Percentiles rank a stretch among this genome's conserved stretches.
Evolutionary conservation across 2,797 vertebrate genomes (phyloP).

Genomic region (Malacoraja senta): DNA sequence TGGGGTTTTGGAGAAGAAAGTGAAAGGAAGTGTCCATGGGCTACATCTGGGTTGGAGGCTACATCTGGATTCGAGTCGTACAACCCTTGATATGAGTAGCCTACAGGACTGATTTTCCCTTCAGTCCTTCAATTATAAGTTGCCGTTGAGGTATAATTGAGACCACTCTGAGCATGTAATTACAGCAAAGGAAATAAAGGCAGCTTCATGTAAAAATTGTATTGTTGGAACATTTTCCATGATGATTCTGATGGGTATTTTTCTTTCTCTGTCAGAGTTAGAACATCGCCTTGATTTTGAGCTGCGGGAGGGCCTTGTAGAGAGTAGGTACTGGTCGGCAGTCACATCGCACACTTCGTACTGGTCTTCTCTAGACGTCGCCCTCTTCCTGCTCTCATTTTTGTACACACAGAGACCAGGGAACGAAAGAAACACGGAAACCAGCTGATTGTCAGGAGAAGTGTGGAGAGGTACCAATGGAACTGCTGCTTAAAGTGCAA

Average conservation of each 20-base stretch:
- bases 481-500: slow-evolving; percentile 36
- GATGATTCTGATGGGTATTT: not conserved
- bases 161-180: not conserved
- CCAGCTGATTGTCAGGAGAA: not conserved
- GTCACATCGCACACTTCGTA: slow-evolving; percentile 96
- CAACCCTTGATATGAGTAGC: not conserved
- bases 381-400: slow-evolving; percentile 90
- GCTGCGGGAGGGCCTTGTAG: slow-evolving; percentile 89
- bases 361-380: slow-evolving; percentile 92
- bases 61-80: too few relatives aligned
- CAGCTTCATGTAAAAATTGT: slow-evolving; percentile 41
- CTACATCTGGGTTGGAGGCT: not conserved
- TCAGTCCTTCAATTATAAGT: not conserved
- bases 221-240: slow-evolving; percentile 38
- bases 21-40: not conserved
- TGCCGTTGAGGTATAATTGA: not conserved
- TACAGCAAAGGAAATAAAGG: slow-evolving; percentile 44
- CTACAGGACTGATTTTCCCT: not conserved
- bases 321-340: slow-evolving; percentile 95
- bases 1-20: not conserved
- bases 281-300: slow-evolving; percentile 92
- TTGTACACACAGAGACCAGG: slow-evolving; percentile 74
- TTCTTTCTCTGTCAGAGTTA: slow-evolving; percentile 63
- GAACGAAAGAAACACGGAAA: slow-evolving; percentile 40
- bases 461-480: not conserved